Conservation (phyloP, 2,113 vertebrate genomes). For the Siniperca knerii region DNA sequence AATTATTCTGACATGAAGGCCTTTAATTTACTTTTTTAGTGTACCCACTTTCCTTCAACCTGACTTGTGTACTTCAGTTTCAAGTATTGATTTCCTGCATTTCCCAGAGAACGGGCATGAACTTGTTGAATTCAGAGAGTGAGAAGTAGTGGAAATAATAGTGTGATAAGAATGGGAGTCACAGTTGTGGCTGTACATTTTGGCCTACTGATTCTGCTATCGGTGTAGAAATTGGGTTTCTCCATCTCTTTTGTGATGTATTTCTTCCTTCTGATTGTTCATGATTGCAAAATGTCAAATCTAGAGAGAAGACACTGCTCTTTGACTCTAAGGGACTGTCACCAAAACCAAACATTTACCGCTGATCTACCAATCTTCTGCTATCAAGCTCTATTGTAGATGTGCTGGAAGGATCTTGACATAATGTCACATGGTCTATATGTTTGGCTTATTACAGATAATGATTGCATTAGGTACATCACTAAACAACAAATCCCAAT, state of each 20-base stretch:
- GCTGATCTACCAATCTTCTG: not conserved
- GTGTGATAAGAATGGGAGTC: conserved; percentile 24
- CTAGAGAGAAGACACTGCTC: not conserved
- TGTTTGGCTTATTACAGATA: not conserved
- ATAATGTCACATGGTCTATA: not conserved
- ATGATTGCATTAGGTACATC: not conserved
- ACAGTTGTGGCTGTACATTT: conserved; percentile 8
- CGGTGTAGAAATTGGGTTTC: not conserved
- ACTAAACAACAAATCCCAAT: not conserved
- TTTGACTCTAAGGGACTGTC: not conserved
- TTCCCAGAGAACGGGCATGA: conserved; percentile 39
- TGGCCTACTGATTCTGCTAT: conserved; percentile 9
- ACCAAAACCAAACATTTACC: not conserved
- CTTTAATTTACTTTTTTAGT: conserved; percentile 60
- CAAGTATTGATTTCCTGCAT: conserved; percentile 64
- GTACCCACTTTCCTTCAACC: conserved; percentile 44
- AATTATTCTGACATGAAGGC: conserved; percentile 58
- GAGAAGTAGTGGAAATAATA: conserved; percentile 33
- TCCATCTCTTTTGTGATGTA: conserved; percentile 5
- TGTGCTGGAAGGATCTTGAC: not conserved
- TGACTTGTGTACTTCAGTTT: conserved; percentile 63
- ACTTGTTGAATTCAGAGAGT: conserved; percentile 42
- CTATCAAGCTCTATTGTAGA: not conserved
- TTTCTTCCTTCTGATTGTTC: conserved; percentile 36
- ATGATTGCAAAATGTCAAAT: conserved; percentile 28